A percentile compares a stretch with the other conserved stretches of the same genome.
phyloP scores from a whole-genome alignment of 2,113 vertebrate genomes.

The Poecile atricapillus region DNA sequence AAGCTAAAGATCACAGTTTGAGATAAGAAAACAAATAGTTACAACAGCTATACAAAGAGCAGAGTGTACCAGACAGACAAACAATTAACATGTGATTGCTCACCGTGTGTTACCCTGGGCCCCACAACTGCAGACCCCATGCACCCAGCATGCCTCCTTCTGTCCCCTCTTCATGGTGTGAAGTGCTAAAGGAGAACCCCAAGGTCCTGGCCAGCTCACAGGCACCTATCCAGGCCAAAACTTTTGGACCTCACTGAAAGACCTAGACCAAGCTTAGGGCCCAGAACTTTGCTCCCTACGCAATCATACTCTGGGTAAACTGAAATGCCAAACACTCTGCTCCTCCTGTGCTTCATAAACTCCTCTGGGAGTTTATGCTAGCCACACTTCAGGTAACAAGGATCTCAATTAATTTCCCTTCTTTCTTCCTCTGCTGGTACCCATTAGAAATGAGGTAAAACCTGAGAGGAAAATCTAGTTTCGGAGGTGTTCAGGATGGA shows the following conservation, averaged over 20 bases:
- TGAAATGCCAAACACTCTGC: not conserved
- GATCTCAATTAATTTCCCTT: not conserved
- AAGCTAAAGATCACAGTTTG: not conserved
- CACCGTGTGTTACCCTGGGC: too few relatives aligned
- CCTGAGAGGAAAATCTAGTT: not conserved
- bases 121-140: not conserved
- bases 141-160: not conserved
- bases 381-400: rapidly evolving
- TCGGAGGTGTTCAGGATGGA: not conserved
- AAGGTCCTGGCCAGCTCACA: not conserved
- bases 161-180: not conserved
- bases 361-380: not conserved
- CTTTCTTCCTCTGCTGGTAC: not conserved
- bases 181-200: not conserved
- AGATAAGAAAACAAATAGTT: not conserved
- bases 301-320: not conserved
- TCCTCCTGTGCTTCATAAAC: not conserved
- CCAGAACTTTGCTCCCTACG: not conserved
- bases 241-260: not conserved
- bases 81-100: not conserved
- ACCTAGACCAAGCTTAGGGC: not conserved
- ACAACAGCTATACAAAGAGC: not conserved
- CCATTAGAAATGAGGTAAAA: not conserved
- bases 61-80: not conserved
- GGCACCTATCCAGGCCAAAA: not conserved